A percentile compares a stretch with the other conserved stretches of the same genome.
These are phyloP conservation scores for Rallus crepitans DNA, from an alignment of 2,797 vertebrate species.

Conservation along the genomic window DNA sequence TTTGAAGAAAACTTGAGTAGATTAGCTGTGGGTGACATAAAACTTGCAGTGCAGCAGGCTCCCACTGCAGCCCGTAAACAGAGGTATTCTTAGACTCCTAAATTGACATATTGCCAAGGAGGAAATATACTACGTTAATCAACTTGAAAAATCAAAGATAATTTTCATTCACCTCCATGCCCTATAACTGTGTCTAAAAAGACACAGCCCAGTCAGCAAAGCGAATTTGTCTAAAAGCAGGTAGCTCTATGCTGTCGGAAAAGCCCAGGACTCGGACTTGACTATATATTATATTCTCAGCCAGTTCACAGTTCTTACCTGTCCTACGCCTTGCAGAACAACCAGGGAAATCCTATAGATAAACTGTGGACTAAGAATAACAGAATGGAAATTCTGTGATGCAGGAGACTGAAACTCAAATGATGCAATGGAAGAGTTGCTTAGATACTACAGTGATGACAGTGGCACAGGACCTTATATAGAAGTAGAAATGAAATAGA, in stretches of 20 bases:
- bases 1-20: background rate
- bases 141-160: background rate
- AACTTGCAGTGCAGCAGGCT: background rate
- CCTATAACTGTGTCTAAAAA: background rate
- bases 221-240: background rate
- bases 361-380: background rate
- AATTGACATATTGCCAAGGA: background rate
- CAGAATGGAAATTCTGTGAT: background rate
- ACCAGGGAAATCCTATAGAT: background rate
- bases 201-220: background rate
- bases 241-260: background rate
- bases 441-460: slow-evolving; percentile 26
- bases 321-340: background rate
- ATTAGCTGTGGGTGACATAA: background rate
- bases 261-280: background rate
- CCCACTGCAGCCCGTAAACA: background rate
- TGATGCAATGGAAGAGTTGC: background rate
- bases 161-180: background rate
- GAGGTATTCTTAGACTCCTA: background rate
- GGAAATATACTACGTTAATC: background rate
- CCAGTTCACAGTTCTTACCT: background rate
- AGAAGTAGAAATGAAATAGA: slow-evolving; percentile 9
- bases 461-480: background rate
- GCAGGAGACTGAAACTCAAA: background rate
- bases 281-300: background rate